Evolutionary conservation across 1,140 invertebrate species (phyloP).

Genomic region (Euglossa dilemma): DNA sequence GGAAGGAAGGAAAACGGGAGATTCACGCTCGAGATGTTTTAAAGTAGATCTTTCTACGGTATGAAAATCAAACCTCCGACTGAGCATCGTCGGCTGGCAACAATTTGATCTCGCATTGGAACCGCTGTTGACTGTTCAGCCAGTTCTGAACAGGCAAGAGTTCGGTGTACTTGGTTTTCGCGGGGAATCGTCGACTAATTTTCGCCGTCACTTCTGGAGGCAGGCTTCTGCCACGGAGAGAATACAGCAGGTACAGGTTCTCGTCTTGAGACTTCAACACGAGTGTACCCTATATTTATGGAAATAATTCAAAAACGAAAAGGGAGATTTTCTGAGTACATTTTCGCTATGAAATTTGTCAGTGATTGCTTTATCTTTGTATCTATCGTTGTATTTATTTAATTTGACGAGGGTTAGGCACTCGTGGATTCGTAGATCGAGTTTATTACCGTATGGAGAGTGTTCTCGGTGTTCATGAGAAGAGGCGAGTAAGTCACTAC

Average conservation of each 20-base stretch:
- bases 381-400: too few relatives aligned
- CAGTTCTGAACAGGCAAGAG: constrained; percentile 65
- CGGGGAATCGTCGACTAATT: constrained; percentile 63
- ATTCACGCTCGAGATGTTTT: background rate
- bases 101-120: constrained; percentile 57
- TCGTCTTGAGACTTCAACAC: constrained; percentile 57
- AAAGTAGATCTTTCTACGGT: background rate
- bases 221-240: constrained; percentile 50
- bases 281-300: constrained; percentile 61
- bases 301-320: background rate
- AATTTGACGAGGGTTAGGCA: too few relatives aligned
- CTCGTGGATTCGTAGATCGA: background rate
- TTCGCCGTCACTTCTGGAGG: constrained; percentile 33
- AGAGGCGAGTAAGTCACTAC: constrained; percentile 70
- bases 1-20: too few relatives aligned
- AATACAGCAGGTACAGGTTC: constrained; percentile 58
- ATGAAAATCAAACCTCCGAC: constrained; percentile 18
- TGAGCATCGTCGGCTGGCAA: background rate
- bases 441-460: constrained; percentile 55
- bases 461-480: constrained; percentile 57
- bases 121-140: constrained; percentile 51
- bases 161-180: constrained; percentile 66
- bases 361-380: too few relatives aligned
- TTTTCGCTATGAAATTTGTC: too few relatives aligned
- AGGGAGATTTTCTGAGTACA: too few relatives aligned